Evolutionary conservation across 1,140 invertebrate genomes (phyloP).

Genomic region (Diprion similis): DNA sequence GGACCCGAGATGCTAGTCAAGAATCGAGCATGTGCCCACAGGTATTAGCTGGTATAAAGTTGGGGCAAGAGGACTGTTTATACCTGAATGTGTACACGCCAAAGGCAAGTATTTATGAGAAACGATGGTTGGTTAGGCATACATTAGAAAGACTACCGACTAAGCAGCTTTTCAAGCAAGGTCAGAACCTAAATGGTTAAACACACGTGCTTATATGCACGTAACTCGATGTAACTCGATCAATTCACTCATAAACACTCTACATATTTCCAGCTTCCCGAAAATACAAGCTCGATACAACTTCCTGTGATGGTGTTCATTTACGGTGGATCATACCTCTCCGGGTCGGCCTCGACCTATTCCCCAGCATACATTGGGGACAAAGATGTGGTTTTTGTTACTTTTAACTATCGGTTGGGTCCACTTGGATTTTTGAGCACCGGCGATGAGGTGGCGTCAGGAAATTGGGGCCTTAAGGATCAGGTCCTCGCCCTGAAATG

Average conservation of each 20-base stretch:
- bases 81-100: not conserved
- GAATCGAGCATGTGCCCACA: not conserved
- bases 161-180: too few species aligned
- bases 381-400: slow-evolving; percentile 63
- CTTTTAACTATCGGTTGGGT: slow-evolving; percentile 65
- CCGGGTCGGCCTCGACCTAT: slow-evolving; percentile 35
- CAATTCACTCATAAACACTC: too few species aligned
- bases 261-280: not conserved
- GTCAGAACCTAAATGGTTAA: too few species aligned
- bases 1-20: not conserved
- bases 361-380: slow-evolving; percentile 65
- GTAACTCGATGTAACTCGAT: too few species aligned
- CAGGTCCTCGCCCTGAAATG: slow-evolving; percentile 59
- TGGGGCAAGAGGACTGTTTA: not conserved
- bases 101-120: not conserved
- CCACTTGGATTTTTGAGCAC: slow-evolving; percentile 64
- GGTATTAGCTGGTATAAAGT: not conserved
- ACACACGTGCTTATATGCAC: too few species aligned
- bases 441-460: slow-evolving; percentile 45
- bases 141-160: too few species aligned
- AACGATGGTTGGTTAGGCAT: too few species aligned
- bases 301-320: slow-evolving; percentile 62
- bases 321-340: slow-evolving; percentile 60
- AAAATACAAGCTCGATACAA: slow-evolving; percentile 12
- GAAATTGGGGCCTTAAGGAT: slow-evolving; percentile 62